Base-by-base conservation (phyloP, 2,888 invertebrate genomes). In the Caenorhabditis afra region DNA sequence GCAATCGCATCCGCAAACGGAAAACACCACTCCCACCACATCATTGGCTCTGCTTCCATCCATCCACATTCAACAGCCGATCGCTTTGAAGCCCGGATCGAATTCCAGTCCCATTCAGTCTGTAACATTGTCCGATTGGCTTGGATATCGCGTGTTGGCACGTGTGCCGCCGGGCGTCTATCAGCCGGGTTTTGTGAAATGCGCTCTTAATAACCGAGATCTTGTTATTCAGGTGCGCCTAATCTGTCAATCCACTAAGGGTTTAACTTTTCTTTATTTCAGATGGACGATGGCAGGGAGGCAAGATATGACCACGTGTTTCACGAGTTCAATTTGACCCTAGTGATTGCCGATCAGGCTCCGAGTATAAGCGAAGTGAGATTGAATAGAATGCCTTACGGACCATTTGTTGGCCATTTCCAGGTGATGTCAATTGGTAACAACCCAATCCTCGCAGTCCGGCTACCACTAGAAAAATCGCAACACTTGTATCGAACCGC, bases 291-390 rank as follows among this genome's bases (percentile, higher is more conserved):
- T 52, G 84, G 83, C 49, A 59, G 71, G 37, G 83, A 85, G 14
- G 44, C 74, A n/a, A 71, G 62, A 29, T 76, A 79, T 49, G 74
- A 81, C 7, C 76, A 85, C 64, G 81, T 81, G 12, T 57, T 53
- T 12, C 44, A 71, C 16, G 79, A 73, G n/a, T 64, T 45, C 29
- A 82, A 82, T 23, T 57, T 68, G 39, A 78, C 57, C 10, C 57
- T 79, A 23, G 76, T 87, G 39, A 82, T 87, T 47, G 84, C 84
- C 29, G 87, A 87, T 79, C 83, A 85, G 58, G 84, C 84, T 35
- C 87, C 87, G n/a, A 70, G 61, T 58, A 44, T 61, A 39, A 49
- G 66, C 2, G 76, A 76, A n/a, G 74, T 81, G n/a, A 61, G 62
- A 45, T 8, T 8, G 12, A 41, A n/a, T n/a, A n/a, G n/a, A n/a